These are phyloP conservation scores for Neoseiulus cucumeris DNA, from an alignment of 1,140 invertebrate species.

Conservation along the genomic window DNA sequence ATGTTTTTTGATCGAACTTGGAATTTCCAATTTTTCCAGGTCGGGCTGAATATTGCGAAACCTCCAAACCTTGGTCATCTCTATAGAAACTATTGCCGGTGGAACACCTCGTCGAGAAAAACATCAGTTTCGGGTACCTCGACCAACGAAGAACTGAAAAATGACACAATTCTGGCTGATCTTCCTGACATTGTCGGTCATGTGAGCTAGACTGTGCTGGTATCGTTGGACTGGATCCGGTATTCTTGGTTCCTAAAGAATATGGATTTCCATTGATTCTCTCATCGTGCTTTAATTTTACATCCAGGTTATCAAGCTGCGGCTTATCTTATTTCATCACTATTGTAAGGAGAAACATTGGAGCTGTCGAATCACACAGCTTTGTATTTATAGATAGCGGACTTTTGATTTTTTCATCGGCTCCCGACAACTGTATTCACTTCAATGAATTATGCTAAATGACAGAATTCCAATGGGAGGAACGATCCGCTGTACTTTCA, in stretches of 20 bases:
- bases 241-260: not conserved
- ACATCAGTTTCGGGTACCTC: not conserved
- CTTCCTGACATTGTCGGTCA: constrained; percentile 5
- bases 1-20: not conserved
- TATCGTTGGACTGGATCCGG: not conserved
- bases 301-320: not conserved
- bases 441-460: too few species aligned
- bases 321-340: not conserved
- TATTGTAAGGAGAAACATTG: not conserved
- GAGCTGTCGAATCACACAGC: not conserved
- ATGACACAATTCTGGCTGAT: not conserved
- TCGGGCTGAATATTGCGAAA: constrained; percentile 58
- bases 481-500: too few species aligned
- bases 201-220: not conserved
- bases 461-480: too few species aligned
- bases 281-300: not conserved
- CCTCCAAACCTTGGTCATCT: constrained; percentile 52
- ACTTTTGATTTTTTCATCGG: too few species aligned
- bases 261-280: not conserved
- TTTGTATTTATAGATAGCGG: not conserved
- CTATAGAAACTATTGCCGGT: constrained; percentile 42
- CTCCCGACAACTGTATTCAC: too few species aligned
- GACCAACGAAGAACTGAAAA: not conserved
- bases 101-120: not conserved
- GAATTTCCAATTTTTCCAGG: constrained; percentile 14